Evolutionary conservation across 2,113 vertebrate species (phyloP).

Genomic region (Xenopus borealis): DNA sequence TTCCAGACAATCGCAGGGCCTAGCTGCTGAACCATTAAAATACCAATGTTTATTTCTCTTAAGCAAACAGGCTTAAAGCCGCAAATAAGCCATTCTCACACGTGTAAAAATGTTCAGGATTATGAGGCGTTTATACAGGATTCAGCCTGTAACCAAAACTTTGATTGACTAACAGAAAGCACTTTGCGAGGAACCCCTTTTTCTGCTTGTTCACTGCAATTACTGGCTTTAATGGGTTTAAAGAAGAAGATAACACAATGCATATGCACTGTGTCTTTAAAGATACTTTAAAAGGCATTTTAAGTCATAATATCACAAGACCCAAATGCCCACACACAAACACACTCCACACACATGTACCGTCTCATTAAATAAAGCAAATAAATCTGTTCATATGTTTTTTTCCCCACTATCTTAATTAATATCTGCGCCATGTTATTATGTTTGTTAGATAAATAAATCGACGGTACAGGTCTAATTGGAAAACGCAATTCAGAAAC

Average conservation of each 20-base stretch:
- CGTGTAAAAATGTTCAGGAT: slow-evolving; percentile 27
- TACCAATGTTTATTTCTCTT: slow-evolving; percentile 51
- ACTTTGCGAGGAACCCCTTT: background rate
- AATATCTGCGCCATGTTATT: slow-evolving; percentile 31
- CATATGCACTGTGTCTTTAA: background rate
- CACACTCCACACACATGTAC: fast-evolving
- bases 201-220: background rate
- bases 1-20: slow-evolving; percentile 50
- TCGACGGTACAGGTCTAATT: slow-evolving; percentile 30
- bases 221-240: slow-evolving; percentile 18
- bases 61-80: slow-evolving; percentile 40
- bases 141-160: slow-evolving; percentile 8
- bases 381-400: background rate
- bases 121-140: slow-evolving; percentile 15
- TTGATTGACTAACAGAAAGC: background rate
- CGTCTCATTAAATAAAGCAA: background rate
- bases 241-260: background rate
- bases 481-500: slow-evolving; percentile 21
- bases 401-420: background rate
- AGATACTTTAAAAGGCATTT: background rate
- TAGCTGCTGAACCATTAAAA: slow-evolving; percentile 49
- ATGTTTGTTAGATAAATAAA: slow-evolving; percentile 43
- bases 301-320: background rate
- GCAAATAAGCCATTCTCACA: background rate
- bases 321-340: background rate